Conservation (phyloP, 2,113 vertebrate genomes). For the Brevimyrus niger region DNA sequence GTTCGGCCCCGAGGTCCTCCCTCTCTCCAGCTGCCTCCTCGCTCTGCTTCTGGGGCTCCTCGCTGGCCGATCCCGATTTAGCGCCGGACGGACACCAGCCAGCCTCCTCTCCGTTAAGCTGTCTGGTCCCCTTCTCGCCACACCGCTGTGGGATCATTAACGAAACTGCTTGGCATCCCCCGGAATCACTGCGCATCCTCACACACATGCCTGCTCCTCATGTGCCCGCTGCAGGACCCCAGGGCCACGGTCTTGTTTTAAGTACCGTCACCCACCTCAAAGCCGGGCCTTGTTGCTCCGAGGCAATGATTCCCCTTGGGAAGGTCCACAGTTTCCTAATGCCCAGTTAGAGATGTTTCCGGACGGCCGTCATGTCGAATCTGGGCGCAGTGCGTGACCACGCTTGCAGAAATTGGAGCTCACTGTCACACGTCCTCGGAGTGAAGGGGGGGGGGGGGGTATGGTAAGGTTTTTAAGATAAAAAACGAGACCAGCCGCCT, state of each 20-base stretch:
- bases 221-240: slow-evolving; percentile 30
- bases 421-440: background rate
- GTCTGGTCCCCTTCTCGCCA: slow-evolving; percentile 47
- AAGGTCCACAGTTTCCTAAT: slow-evolving; percentile 54
- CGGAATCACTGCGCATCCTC: background rate
- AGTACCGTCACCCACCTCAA: slow-evolving; percentile 33
- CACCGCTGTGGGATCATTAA: slow-evolving; percentile 60
- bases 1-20: slow-evolving; percentile 12
- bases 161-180: slow-evolving; percentile 32
- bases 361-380: background rate
- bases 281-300: slow-evolving; percentile 38
- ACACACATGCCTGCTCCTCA: slow-evolving; percentile 11
- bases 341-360: slow-evolving; percentile 45
- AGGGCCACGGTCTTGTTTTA: slow-evolving; percentile 33
- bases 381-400: background rate
- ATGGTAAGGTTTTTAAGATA: background rate
- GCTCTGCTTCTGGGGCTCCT: slow-evolving; percentile 72
- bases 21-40: slow-evolving; percentile 46
- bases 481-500: background rate
- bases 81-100: slow-evolving; percentile 32
- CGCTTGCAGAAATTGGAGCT: background rate
- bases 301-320: slow-evolving; percentile 40
- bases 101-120: slow-evolving; percentile 46
- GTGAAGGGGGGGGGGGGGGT: background rate
- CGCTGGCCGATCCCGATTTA: slow-evolving; percentile 53